These are phyloP conservation scores for Leptinotarsa juncta DNA, from an alignment of 2,888 invertebrate species.

Conservation along the genomic window DNA sequence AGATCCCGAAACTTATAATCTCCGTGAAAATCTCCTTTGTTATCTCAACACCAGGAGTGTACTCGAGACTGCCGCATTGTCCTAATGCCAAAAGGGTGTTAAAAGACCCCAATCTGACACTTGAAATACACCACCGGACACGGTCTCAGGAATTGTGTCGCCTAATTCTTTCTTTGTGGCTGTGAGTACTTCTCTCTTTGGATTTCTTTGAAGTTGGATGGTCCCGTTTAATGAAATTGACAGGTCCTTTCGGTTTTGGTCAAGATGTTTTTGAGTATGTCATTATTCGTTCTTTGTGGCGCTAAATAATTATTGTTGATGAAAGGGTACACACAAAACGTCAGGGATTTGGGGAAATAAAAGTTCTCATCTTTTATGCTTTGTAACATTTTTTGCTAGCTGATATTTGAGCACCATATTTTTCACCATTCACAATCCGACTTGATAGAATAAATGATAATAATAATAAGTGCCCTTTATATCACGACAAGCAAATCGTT, in stretches of 20 bases:
- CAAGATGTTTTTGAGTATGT: not conserved
- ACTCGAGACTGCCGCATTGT: constrained; percentile 51
- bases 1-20: constrained; percentile 53
- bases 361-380: too few relatives aligned
- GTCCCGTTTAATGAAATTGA: constrained; percentile 15
- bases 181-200: not conserved
- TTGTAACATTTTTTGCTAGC: too few relatives aligned
- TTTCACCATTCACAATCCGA: too few relatives aligned
- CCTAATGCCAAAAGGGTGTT: constrained; percentile 53
- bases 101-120: constrained; percentile 50
- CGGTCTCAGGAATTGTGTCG: constrained; percentile 20
- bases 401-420: too few relatives aligned
- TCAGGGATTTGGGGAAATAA: too few relatives aligned
- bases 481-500: too few relatives aligned
- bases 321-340: not conserved
- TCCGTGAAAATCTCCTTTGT: constrained; percentile 54
- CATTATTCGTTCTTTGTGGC: constrained; percentile 1
- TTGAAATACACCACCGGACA: constrained; percentile 49
- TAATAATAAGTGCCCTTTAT: too few relatives aligned
- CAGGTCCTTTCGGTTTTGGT: constrained; percentile 1
- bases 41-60: constrained; percentile 42
- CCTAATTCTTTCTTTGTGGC: constrained; percentile 16
- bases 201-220: not conserved
- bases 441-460: too few relatives aligned
- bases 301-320: not conserved